These are phyloP conservation scores for Cebidichthys violaceus DNA, from an alignment of 2,113 vertebrate species.

Conservation along the genomic window DNA sequence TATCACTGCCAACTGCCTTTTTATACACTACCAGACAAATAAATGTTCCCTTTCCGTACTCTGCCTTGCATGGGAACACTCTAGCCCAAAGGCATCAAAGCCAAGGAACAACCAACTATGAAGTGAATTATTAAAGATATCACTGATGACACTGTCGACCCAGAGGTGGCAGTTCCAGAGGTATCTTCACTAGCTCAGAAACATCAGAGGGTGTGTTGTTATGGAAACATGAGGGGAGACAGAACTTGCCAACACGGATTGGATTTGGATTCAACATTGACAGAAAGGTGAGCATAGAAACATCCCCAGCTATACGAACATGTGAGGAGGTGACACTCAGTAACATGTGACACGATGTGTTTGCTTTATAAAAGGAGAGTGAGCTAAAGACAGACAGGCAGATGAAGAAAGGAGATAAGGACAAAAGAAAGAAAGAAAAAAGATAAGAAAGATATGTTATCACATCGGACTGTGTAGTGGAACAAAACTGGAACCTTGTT, in stretches of 20 bases:
- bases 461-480: constrained; percentile 16
- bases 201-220: constrained; percentile 23
- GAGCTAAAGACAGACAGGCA: constrained; percentile 2
- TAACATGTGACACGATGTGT: constrained; percentile 6
- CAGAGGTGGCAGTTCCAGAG: background rate
- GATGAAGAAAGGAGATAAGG: background rate
- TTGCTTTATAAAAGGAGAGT: background rate
- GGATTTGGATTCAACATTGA: background rate
- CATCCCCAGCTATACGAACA: background rate
- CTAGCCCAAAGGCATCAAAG: background rate
- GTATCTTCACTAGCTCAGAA: background rate
- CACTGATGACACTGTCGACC: background rate
- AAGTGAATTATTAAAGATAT: background rate
- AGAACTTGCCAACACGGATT: background rate
- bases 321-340: background rate
- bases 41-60: constrained; percentile 4
- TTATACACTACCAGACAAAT: constrained; percentile 12
- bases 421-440: background rate
- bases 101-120: background rate
- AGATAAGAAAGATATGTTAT: constrained; percentile 53
- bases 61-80: constrained; percentile 13
- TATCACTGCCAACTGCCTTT: constrained; percentile 5
- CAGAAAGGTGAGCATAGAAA: constrained; percentile 5
- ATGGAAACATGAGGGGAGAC: constrained; percentile 19
- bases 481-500: constrained; percentile 50